A percentile compares a stretch with the other conserved stretches of the same genome.
phyloP scores from a whole-genome alignment of 2,797 vertebrate genomes.

The Odontamblyopus lacepedii region DNA sequence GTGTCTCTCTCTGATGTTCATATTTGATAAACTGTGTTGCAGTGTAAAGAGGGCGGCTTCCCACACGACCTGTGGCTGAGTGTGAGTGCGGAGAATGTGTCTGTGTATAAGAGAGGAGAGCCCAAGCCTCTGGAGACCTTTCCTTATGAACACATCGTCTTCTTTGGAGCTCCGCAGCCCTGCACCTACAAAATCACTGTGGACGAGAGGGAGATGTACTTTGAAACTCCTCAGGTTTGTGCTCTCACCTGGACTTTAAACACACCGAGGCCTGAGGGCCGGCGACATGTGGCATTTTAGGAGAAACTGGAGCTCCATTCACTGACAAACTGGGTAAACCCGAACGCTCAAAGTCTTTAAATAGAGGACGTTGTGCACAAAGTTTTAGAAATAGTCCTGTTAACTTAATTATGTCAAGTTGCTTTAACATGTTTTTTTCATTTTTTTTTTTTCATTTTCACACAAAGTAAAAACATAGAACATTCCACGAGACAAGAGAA shows the following conservation, averaged over 20 bases:
- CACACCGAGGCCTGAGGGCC: too few relatives aligned
- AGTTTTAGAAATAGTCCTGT: too few relatives aligned
- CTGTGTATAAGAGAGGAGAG: slow-evolving; percentile 90
- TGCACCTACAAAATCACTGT: slow-evolving; percentile 94
- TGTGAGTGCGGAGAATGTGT: slow-evolving; percentile 91
- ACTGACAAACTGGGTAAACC: too few relatives aligned
- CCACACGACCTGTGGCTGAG: slow-evolving; percentile 92
- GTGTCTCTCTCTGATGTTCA: not conserved
- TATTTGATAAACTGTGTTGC: slow-evolving; percentile 13
- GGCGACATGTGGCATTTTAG: too few relatives aligned
- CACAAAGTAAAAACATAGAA: too few relatives aligned
- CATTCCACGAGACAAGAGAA: too few relatives aligned
- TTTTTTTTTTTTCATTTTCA: too few relatives aligned
- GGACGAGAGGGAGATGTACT: slow-evolving; percentile 93
- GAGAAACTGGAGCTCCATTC: too few relatives aligned
- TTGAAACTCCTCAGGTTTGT: slow-evolving; percentile 88
- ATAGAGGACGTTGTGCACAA: too few relatives aligned
- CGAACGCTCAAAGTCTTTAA: too few relatives aligned
- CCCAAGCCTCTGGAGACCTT: slow-evolving; percentile 90
- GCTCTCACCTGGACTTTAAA: not conserved
- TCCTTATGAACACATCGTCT: slow-evolving; percentile 91
- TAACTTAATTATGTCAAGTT: too few relatives aligned
- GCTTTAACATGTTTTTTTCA: too few relatives aligned
- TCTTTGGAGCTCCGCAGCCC: slow-evolving; percentile 89
- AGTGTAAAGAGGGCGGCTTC: slow-evolving; percentile 95